These are phyloP conservation scores for Cherax quadricarinatus DNA, from an alignment of 1,140 invertebrate species.

Conservation along the genomic window DNA sequence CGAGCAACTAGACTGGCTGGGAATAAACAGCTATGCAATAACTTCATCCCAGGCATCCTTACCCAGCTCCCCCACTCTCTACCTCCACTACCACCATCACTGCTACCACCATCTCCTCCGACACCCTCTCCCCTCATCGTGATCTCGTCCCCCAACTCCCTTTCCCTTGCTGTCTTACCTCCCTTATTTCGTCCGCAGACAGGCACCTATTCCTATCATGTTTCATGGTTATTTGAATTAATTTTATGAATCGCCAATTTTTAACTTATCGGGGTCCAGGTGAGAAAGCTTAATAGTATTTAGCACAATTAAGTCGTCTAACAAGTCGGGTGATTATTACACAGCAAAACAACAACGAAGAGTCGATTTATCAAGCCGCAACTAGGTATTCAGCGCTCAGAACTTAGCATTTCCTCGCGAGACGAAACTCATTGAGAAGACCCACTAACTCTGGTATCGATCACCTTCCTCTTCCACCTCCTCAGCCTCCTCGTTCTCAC, in stretches of 20 bases:
- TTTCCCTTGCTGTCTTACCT: slow-evolving; percentile 52
- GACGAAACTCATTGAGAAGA: slow-evolving; percentile 55
- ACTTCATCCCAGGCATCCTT: slow-evolving; percentile 68
- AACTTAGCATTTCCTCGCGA: slow-evolving; percentile 50
- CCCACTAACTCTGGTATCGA: slow-evolving; percentile 59
- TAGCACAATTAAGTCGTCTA: not conserved
- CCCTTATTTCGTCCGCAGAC: slow-evolving; percentile 64
- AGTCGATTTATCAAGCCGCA: slow-evolving; percentile 10
- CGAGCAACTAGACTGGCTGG: slow-evolving; percentile 67
- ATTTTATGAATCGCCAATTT: slow-evolving; percentile 29
- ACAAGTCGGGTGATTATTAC: not conserved
- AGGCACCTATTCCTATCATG: slow-evolving; percentile 66
- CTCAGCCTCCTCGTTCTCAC: slow-evolving; percentile 43
- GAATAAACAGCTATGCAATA: slow-evolving; percentile 72
- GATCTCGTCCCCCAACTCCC: slow-evolving; percentile 10
- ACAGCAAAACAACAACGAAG: not conserved
- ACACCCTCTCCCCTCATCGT: slow-evolving; percentile 6
- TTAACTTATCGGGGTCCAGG: not conserved
- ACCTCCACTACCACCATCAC: not conserved
- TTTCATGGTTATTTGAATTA: slow-evolving; percentile 46
- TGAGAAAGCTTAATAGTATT: not conserved
- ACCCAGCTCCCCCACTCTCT: slow-evolving; percentile 35
- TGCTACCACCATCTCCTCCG: not conserved
- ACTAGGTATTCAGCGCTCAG: slow-evolving; percentile 13
- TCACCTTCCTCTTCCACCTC: slow-evolving; percentile 55